Evolutionary conservation across 2,888 invertebrate genomes (phyloP).

Genomic region (Tetranychus piercei): DNA sequence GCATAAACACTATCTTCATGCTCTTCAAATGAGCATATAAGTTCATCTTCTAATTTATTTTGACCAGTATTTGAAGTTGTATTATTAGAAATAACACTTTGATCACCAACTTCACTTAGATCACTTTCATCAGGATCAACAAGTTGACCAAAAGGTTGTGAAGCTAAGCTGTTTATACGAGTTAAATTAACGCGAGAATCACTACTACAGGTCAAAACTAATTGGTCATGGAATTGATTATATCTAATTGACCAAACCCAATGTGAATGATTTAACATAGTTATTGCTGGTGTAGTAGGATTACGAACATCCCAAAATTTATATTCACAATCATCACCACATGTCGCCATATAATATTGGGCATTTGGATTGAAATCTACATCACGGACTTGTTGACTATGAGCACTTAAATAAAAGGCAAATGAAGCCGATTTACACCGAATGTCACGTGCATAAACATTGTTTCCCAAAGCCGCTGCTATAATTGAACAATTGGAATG

Average conservation of each 20-base stretch:
- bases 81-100: conserved; percentile 26
- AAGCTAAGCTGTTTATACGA: conserved; percentile 67
- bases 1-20: conserved; percentile 96
- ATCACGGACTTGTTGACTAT: conserved; percentile 67
- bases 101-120: conserved; percentile 23
- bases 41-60: conserved; percentile 45
- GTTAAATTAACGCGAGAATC: conserved; percentile 78
- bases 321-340: conserved; percentile 83
- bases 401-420: conserved; percentile 66
- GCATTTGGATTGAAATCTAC: conserved; percentile 95
- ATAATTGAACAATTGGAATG: conserved; percentile 71
- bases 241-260: conserved; percentile 81
- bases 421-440: conserved; percentile 41
- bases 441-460: conserved; percentile 70
- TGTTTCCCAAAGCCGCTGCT: conserved; percentile 64
- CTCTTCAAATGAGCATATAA: conserved; percentile 77
- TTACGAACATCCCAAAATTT: conserved; percentile 92
- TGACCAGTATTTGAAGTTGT: not conserved
- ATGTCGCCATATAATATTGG: conserved; percentile 77
- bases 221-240: conserved; percentile 90
- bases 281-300: conserved; percentile 54
- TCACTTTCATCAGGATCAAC: conserved; percentile 37
- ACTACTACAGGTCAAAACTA: conserved; percentile 78
- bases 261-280: conserved; percentile 39
- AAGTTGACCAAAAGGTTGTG: conserved; percentile 49